A percentile compares a stretch with the other conserved stretches of the same genome.
Evolutionary conservation across 2,888 invertebrate genomes (phyloP).

Genomic region (Andrena fulva): DNA sequence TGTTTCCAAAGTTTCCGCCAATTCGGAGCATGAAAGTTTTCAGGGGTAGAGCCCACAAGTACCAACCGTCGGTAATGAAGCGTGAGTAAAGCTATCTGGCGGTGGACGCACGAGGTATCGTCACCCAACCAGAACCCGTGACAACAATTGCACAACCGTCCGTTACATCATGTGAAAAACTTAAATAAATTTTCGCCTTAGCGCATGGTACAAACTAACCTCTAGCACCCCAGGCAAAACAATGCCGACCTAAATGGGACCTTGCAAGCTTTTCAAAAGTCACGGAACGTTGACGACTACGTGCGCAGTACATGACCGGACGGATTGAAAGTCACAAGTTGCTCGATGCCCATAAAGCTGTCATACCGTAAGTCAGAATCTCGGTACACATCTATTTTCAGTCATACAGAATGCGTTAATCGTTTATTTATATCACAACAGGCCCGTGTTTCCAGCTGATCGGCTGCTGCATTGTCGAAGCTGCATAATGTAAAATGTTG

Average conservation of each 20-base stretch:
- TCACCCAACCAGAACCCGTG: constrained; percentile 28
- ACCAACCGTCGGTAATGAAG: too few relatives aligned
- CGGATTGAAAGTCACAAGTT: not conserved
- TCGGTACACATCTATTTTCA: constrained; percentile 79
- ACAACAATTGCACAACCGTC: constrained; percentile 54
- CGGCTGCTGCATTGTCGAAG: constrained; percentile 48
- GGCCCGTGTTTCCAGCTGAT: constrained; percentile 76
- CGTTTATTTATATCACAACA: constrained; percentile 82
- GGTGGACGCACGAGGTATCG: not conserved
- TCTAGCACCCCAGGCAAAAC: constrained; percentile 22
- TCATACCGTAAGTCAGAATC: constrained; percentile 54
- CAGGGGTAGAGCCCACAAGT: too few relatives aligned
- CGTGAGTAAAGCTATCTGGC: not conserved
- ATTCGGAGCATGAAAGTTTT: too few relatives aligned
- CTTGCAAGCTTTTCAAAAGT: not conserved
- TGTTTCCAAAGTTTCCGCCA: too few relatives aligned
- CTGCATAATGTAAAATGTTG: constrained; percentile 45
- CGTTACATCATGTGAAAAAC: constrained; percentile 67
- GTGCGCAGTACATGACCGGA: not conserved
- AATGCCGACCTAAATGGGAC: constrained; percentile 29
- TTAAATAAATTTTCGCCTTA: constrained; percentile 63
- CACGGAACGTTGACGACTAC: not conserved
- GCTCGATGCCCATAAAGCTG: constrained; percentile 21
- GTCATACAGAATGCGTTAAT: constrained; percentile 80
- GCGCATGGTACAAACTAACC: constrained; percentile 52